Base-by-base conservation (phyloP, 1,140 invertebrate species). In the Apis florea region DNA sequence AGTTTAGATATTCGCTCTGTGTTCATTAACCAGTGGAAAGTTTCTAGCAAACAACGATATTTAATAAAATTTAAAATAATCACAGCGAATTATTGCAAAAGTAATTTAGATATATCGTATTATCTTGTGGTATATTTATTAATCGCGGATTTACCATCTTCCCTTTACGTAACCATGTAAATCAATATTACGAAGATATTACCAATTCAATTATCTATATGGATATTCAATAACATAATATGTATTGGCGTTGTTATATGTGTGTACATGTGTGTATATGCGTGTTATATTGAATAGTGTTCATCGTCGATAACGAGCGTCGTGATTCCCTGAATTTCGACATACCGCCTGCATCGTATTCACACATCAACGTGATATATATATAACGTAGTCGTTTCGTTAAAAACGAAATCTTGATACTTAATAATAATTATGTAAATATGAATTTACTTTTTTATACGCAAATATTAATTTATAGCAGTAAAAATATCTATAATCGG, bases 111-210 rank as follows among this genome's bases (percentile, higher is more conserved):
- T 1, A 66, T 21, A 40, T 40, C 4, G 15, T 13, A 17, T 58
- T 68, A 9, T 3, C 24, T 13, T 5, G 19, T 26, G 4, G 9
- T 26, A 31, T 10, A n/a, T 66, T 17, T 58, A 49, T 67, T 26
- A 40, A 24, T 26, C 21, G 8, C 59, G 58, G 2, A 76, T 67
- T 31, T 70, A 83, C 51, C 53, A 67, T 69, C 75, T 82, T 54
- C 49, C 58, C 51, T 24, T 63, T 58, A 24, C 47, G 72, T 2
- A 51, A 24, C 54, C 49, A 73, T 69, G 72, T 82, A 82, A 80
- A 85, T 85, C 83, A 85, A 85, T 85, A 85, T 69, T 85, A 72
- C 56, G n/a, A 73, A 85, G 61, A 51, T 53, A 85, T 82, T 85
- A 82, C 67, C 84, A 76, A 81, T 77, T 71, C 72, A 51, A 85